Conservation (phyloP, 92 coral and sea anemone species). For the Plumapathes pennacea region DNA sequence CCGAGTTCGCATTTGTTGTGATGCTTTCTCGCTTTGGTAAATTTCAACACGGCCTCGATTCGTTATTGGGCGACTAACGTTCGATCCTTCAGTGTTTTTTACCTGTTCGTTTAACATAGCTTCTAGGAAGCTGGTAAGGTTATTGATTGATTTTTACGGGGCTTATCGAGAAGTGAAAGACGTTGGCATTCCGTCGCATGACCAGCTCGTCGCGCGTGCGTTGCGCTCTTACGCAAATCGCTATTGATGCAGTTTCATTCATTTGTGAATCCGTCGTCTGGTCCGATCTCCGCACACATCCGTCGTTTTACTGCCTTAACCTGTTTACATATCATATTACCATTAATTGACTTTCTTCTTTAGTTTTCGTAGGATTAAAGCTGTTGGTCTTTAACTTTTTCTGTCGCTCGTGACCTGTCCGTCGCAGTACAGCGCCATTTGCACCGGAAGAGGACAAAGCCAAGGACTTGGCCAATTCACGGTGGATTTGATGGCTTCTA, state of each 20-base stretch:
- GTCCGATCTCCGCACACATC: too few species aligned
- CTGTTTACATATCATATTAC: slow-evolving; percentile 98
- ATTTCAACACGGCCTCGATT: too few species aligned
- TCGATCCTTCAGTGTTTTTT: too few species aligned
- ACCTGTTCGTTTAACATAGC: too few species aligned
- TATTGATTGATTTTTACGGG: too few species aligned
- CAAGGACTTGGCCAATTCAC: slow-evolving; percentile 2
- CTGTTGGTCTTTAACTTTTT: slow-evolving; percentile 71
- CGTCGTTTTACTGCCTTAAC: slow-evolving; percentile 68
- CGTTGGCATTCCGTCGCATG: slow-evolving; percentile 66
- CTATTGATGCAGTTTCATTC: slow-evolving; percentile 47
- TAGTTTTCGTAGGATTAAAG: slow-evolving; percentile 81
- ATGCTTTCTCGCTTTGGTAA: too few species aligned
- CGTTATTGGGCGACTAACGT: too few species aligned
- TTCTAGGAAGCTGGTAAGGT: too few species aligned
- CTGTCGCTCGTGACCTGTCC: slow-evolving; percentile 78
- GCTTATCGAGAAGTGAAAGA: too few species aligned
- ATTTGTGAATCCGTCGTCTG: slow-evolving; percentile 11
- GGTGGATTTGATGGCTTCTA: slow-evolving; percentile 58
- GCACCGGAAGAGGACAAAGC: slow-evolving; percentile 21
- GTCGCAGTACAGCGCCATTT: slow-evolving; percentile 60
- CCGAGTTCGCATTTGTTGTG: too few species aligned
- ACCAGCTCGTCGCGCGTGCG: slow-evolving; percentile 18
- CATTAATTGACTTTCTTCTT: slow-evolving; percentile 89
- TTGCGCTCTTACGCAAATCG: slow-evolving; percentile 26